These are phyloP conservation scores for Magallana nippona DNA, from an alignment of 2,888 invertebrate genomes.

Conservation along the genomic window DNA sequence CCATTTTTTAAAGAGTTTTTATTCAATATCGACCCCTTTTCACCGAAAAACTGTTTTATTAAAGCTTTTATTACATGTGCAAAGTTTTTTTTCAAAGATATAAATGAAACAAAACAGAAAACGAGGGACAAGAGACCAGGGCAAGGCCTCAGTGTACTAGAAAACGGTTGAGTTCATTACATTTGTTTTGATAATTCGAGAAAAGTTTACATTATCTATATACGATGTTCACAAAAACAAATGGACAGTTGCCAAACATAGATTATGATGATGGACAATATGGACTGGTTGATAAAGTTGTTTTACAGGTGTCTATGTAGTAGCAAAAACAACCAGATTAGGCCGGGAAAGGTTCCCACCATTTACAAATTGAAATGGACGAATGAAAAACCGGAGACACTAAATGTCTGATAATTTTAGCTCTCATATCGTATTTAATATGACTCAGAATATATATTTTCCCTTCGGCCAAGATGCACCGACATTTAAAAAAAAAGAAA, in stretches of 20 bases:
- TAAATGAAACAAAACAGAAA: not conserved
- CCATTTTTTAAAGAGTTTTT: no score
- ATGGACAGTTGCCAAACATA: constrained; percentile 25
- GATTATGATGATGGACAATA: constrained; percentile 11
- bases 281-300: constrained; percentile 5
- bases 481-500: not conserved
- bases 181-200: constrained; percentile 7
- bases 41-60: no score
- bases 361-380: not conserved
- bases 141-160: not conserved
- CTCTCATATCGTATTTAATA: not conserved
- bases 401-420: not conserved
- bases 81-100: not conserved
- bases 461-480: constrained; percentile 3
- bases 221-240: constrained; percentile 28
- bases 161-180: constrained; percentile 4
- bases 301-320: constrained; percentile 19
- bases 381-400: not conserved
- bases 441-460: not conserved
- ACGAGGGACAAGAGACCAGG: not conserved
- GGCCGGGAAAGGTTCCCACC: constrained; percentile 6
- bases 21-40: no score
- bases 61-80: no score
- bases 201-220: constrained; percentile 24
- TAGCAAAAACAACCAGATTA: constrained; percentile 11